These are phyloP conservation scores for Mobula hypostoma DNA, from an alignment of 2,113 vertebrate species.

Conservation along the genomic window DNA sequence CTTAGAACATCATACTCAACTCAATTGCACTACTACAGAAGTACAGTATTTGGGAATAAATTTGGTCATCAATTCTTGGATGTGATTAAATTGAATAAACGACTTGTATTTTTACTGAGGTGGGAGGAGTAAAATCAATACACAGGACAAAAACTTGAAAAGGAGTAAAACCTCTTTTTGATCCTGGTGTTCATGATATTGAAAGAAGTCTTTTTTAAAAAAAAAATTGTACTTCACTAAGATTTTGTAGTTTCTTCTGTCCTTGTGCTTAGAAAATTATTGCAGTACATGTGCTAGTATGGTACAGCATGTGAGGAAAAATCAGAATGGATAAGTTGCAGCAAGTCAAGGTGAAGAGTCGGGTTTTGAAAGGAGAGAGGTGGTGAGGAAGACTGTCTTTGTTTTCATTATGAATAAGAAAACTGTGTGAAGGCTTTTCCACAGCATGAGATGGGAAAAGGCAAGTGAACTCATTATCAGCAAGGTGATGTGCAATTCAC, in stretches of 20 bases:
- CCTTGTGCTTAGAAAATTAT: not conserved
- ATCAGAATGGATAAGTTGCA: not conserved
- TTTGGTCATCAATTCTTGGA: not conserved
- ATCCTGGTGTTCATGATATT: not conserved
- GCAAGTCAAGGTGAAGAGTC: too few relatives aligned
- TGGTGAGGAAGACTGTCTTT: not conserved
- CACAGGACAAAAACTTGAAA: too few relatives aligned
- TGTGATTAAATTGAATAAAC: not conserved
- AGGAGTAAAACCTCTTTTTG: not conserved
- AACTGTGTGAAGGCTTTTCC: too few relatives aligned
- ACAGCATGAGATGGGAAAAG: too few relatives aligned
- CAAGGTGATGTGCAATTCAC: too few relatives aligned
- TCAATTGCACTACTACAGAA: not conserved
- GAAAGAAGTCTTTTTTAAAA: not conserved
- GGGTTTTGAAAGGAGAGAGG: not conserved
- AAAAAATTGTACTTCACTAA: not conserved
- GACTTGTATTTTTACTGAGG: not conserved
- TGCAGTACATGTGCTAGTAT: not conserved
- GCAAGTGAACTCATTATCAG: too few relatives aligned
- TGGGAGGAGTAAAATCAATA: not conserved
- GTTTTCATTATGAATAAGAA: too few relatives aligned
- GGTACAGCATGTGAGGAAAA: not conserved
- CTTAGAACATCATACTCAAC: too few relatives aligned
- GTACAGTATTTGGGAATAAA: not conserved
- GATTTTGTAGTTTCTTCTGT: not conserved